Conservation (phyloP, 2,113 vertebrate species). For the Aleadryas rufinucha region DNA sequence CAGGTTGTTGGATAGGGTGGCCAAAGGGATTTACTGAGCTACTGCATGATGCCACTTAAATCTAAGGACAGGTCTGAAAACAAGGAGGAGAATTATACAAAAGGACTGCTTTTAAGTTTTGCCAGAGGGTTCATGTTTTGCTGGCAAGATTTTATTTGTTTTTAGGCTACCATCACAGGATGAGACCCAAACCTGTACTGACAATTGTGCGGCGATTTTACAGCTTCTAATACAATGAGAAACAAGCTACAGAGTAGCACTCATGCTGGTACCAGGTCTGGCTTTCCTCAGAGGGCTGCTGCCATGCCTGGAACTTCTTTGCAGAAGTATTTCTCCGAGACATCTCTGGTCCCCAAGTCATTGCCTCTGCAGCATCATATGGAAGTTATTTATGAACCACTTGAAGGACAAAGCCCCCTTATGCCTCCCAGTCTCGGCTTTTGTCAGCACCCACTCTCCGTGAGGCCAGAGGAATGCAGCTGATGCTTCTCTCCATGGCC, state of each 20-base stretch:
- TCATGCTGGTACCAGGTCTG: background rate
- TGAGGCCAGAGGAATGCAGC: fast-evolving
- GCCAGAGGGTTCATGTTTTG: background rate
- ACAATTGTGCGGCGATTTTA: background rate
- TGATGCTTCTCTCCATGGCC: background rate
- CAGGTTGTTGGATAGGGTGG: background rate
- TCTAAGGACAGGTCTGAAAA: background rate
- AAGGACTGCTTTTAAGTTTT: background rate
- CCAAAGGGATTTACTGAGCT: background rate
- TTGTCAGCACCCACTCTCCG: background rate
- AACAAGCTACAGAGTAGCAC: background rate
- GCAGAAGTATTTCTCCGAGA: background rate
- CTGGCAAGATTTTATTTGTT: background rate
- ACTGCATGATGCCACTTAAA: background rate
- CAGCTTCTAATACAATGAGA: background rate
- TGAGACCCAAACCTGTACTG: background rate
- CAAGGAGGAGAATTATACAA: background rate
- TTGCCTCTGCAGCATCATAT: background rate
- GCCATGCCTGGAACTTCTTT: background rate
- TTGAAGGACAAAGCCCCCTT: fast-evolving
- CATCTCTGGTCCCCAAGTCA: background rate
- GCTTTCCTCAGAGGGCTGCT: background rate
- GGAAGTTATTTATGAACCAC: background rate
- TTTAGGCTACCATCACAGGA: background rate
- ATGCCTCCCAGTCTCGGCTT: background rate